A percentile compares a stretch with the other conserved stretches of the same genome.
phyloP scores from a whole-genome alignment of 2,888 invertebrate genomes.

The Slavum lentiscoides region DNA sequence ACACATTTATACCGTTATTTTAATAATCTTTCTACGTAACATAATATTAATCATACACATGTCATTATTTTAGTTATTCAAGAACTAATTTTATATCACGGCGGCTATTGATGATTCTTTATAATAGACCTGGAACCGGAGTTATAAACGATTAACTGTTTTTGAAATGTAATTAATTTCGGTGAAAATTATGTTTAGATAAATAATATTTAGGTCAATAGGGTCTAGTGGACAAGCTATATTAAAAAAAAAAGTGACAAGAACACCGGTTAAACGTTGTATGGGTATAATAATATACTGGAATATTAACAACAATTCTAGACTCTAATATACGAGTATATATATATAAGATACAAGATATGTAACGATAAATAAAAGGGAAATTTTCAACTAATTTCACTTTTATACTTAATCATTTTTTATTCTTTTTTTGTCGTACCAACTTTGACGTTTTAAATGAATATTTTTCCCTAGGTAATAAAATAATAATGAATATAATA shows the following conservation, averaged over 20 bases:
- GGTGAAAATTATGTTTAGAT: background rate
- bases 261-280: background rate
- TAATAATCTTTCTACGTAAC: no score
- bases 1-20: no score
- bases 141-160: background rate
- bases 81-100: no score
- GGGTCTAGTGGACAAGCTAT: background rate
- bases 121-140: background rate
- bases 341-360: background rate
- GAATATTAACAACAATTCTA: background rate
- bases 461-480: no score
- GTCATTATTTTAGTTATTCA: no score
- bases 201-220: slow-evolving; percentile 19
- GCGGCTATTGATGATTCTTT: background rate
- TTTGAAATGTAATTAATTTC: slow-evolving; percentile 28
- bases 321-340: background rate
- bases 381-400: background rate
- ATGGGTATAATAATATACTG: background rate
- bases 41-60: no score
- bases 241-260: slow-evolving; percentile 10
- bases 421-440: no score
- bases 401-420: no score
- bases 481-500: no score
- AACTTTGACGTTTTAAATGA: no score
- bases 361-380: background rate